Evolutionary conservation across 2,888 invertebrate genomes (phyloP).

Genomic region (Macrostomum cliftonense): DNA sequence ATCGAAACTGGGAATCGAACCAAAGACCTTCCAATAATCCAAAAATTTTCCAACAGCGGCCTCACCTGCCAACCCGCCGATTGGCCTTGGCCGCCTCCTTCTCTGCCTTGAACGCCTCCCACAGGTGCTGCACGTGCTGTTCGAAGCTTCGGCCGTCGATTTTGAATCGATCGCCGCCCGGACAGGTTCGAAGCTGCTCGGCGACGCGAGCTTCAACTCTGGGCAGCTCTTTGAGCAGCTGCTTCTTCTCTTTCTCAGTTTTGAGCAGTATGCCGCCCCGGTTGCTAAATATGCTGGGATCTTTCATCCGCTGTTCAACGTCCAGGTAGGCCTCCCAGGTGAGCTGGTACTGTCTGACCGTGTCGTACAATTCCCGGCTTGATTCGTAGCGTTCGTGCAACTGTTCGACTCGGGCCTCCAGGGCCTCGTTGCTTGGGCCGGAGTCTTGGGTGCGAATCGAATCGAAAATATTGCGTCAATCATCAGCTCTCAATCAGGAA

Average conservation of each 20-base stretch:
- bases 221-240: background rate
- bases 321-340: constrained; percentile 10
- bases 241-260: constrained; percentile 7
- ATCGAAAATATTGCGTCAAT: no score
- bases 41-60: no score
- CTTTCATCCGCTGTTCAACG: constrained; percentile 7
- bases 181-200: background rate
- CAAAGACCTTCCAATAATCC: no score
- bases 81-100: background rate
- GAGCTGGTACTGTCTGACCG: constrained; percentile 5
- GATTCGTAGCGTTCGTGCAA: constrained; percentile 4
- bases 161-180: background rate
- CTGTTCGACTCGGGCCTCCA: constrained; percentile 9
- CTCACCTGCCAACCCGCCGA: background rate
- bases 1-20: no score
- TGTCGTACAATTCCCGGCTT: constrained; percentile 6
- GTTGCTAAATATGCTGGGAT: constrained; percentile 6
- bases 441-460: no score
- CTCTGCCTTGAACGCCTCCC: constrained; percentile 6
- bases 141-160: constrained; percentile 1
- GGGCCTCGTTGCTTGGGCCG: no score
- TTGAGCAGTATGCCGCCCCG: constrained; percentile 8
- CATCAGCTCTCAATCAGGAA: no score
- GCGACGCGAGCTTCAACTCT: background rate
- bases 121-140: constrained; percentile 7